phyloP scores from a whole-genome alignment of 2,113 vertebrate species.

The Boleophthalmus pectinirostris region DNA sequence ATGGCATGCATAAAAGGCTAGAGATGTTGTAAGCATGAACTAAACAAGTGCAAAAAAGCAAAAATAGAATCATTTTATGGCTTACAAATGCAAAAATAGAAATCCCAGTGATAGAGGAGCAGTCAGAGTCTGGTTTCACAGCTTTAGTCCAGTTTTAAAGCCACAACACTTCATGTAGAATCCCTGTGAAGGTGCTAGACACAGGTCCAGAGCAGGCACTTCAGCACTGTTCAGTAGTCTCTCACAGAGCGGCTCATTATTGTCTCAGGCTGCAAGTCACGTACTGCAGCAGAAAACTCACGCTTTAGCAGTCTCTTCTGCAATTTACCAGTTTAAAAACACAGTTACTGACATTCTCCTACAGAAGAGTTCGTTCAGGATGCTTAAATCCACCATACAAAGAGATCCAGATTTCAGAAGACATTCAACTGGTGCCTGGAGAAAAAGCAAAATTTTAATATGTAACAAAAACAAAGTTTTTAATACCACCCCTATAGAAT shows the following conservation, averaged over 20 bases:
- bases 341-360: background rate
- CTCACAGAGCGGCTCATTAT: background rate
- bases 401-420: background rate
- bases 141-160: constrained; percentile 51
- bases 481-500: no score
- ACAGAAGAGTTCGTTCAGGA: background rate
- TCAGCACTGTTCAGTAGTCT: constrained; percentile 40
- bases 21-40: constrained; percentile 22
- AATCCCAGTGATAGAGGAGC: constrained; percentile 39
- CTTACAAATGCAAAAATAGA: constrained; percentile 51
- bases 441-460: background rate
- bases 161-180: constrained; percentile 27
- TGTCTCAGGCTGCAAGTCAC: background rate
- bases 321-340: background rate
- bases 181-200: constrained; percentile 40
- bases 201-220: constrained; percentile 14
- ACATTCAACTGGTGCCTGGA: constrained; percentile 4
- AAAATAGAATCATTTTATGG: constrained; percentile 59
- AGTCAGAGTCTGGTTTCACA: constrained; percentile 40
- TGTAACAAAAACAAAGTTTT: no score
- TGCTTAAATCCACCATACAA: background rate
- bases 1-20: background rate
- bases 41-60: constrained; percentile 67
- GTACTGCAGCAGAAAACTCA: background rate
- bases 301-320: constrained; percentile 1